Base-by-base conservation (phyloP, 37 sponge, comb jelly and placozoan species). In the Halisarca cf. caerulea region DNA sequence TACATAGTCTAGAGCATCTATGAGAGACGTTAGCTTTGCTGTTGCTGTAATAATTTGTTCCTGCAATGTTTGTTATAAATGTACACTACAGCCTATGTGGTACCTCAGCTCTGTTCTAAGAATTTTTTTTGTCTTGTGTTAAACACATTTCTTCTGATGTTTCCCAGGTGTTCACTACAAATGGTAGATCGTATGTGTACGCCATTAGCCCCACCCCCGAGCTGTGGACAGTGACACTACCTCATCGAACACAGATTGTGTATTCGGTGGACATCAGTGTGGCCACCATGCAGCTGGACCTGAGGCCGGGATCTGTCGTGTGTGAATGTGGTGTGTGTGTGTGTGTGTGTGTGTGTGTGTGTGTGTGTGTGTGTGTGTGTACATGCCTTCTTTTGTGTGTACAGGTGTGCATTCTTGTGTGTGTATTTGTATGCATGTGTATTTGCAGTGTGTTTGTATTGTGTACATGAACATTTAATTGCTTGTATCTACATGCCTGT, bases 211-310 rank as follows among this genome's bases (percentile, higher is more conserved):
- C 95, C 23, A 96, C 97, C 35, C 95, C 97, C 23, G 99, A 99
- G 82, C 92, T 96, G 30, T 99, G 99, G 99, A 99, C 99, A 0
- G 69, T 84, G 60, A 53, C 94, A 60, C 91, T 99, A 2, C 97
- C 97, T 8, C 99, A 99, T 78, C 90, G 99, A 2, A 99, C 99
- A 15, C 99, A 99, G 82, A 93, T 99, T 45, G 69, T 99, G 60
- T 99, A 99, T 89, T 51, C 92, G 24, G 84, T 91, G 18, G 97
- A 96, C 57, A 89, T 96, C 80, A 90, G 95, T 69, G 66, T 96
- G 38, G 87, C 96, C 21, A 80, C 87, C 18, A 58, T 91, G 42
- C 86, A 86, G 80, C 87, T 99, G 81, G 95, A 91, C 9, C 84
- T 99, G 36, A 47, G 82, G 5, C 97, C 99, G 30, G 99, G 99